Evolutionary conservation across 2,797 vertebrate genomes (phyloP), one percentile per base, ranked within the genome.

Genomic region (Echiichthys vipera): DNA sequence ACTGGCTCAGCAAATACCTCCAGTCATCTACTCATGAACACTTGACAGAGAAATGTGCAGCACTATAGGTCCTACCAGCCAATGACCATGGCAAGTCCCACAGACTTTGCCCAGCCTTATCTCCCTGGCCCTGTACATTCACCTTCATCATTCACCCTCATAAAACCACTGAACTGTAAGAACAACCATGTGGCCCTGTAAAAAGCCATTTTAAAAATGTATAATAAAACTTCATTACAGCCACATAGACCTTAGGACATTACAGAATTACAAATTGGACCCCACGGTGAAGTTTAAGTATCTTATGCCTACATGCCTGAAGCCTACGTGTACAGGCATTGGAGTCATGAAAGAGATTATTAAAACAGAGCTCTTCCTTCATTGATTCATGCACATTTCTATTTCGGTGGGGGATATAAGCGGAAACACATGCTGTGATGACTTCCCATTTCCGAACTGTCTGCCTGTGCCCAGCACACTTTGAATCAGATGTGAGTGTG

Each of bases 381-480:
- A 73, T 66, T 84, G 57, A 85, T 82, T 68, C 68, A 70, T 74
- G 77, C 59, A 75, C 36, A 34, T 69, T 77, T 82, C 81, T 88
- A 87, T 85, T 84, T 71, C 20, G 9, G 47, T n/a, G 53, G 42
- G 42, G 53, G 61, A 37, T 37, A 50, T 49, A 29, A 84, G 46
- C 27, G 75, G 88, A 89, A 92, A 62, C 80, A 27, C 88, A 84
- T 7, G 69, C 81, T 85, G 88, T 20, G 90, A 80, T 59, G 56
- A 84, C 84, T 93, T 95, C 93, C 92, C 87, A 84, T 90, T 93
- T 88, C 80, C 59, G 71, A 75, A 69, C n/a, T 11, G 65, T 34
- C 61, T 71, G 82, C 18, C 56, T 78, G 81, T 72, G 82, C 71
- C 65, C 69, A 68, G 73, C 27, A 18, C 47, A 72, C 69, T 22